These are phyloP conservation scores for Phasia obesa DNA, from an alignment of 2,888 invertebrate species.

Conservation along the genomic window DNA sequence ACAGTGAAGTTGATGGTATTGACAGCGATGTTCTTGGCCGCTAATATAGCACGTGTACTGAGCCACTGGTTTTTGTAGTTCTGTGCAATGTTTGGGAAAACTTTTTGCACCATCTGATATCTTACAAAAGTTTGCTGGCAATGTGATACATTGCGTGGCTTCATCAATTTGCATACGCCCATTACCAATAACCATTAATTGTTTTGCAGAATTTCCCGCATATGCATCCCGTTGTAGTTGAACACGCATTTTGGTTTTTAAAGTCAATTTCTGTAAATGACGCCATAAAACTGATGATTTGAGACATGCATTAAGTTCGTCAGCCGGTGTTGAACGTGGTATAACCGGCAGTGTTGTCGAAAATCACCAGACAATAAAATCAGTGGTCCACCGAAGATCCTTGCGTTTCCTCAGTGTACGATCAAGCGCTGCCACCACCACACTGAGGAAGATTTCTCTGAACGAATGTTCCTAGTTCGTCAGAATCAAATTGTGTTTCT, in stretches of 20 bases:
- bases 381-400: neutral
- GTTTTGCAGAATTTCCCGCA: too few species aligned
- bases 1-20: slow-evolving; percentile 14
- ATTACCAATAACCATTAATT: neutral
- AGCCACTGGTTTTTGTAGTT: slow-evolving; percentile 45
- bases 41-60: slow-evolving; percentile 32
- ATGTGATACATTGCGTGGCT: neutral
- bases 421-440: neutral
- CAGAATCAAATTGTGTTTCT: neutral
- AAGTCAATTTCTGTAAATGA: slow-evolving; percentile 56
- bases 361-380: neutral
- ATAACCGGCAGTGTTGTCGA: slow-evolving; percentile 67
- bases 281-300: slow-evolving; percentile 48
- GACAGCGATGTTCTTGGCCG: slow-evolving; percentile 11
- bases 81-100: slow-evolving; percentile 24
- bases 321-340: slow-evolving; percentile 13
- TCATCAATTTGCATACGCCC: slow-evolving; percentile 61
- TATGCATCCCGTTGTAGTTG: slow-evolving; percentile 59
- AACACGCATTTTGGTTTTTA: slow-evolving; percentile 69
- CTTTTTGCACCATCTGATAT: slow-evolving; percentile 15
- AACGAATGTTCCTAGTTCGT: too few species aligned
- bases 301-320: slow-evolving; percentile 50
- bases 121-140: neutral
- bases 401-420: neutral
- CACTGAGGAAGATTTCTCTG: too few species aligned